Conservation (phyloP, 2,888 invertebrate genomes). For the Drosophila limbata region DNA sequence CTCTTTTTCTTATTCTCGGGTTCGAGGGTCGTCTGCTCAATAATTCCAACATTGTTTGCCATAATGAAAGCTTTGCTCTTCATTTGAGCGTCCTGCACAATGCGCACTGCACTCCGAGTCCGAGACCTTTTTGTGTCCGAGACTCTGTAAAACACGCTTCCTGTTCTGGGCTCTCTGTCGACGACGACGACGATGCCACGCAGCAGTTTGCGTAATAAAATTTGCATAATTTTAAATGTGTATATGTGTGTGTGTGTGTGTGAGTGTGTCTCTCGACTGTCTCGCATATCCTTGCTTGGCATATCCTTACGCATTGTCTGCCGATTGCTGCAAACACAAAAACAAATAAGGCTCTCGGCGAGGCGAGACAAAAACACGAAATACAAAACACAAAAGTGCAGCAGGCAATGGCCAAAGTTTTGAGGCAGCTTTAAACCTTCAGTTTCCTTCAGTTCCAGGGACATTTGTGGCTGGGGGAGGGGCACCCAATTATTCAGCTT, state of each 20-base stretch:
- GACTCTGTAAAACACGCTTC: constrained; percentile 72
- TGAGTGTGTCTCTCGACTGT: constrained; percentile 56
- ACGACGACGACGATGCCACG: constrained; percentile 56
- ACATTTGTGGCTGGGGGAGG: not conserved
- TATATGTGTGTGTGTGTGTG: constrained; percentile 34
- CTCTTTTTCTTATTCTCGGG: constrained; percentile 22
- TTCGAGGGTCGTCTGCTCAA: constrained; percentile 71
- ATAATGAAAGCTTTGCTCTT: constrained; percentile 84
- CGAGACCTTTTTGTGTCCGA: constrained; percentile 63
- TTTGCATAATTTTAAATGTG: constrained; percentile 85
- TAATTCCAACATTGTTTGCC: constrained; percentile 84
- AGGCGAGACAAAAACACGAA: constrained; percentile 19
- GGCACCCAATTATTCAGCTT: constrained; percentile 1
- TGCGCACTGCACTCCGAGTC: constrained; percentile 35
- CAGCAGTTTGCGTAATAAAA: constrained; percentile 85
- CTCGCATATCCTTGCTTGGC: constrained; percentile 77
- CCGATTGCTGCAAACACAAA: constrained; percentile 71
- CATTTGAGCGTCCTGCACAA: constrained; percentile 74
- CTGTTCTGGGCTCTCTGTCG: constrained; percentile 40
- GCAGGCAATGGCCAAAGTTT: constrained; percentile 35
- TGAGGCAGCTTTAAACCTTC: constrained; percentile 38
- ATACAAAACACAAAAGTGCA: constrained; percentile 41
- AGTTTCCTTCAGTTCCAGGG: not conserved
- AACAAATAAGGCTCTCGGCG: constrained; percentile 67
- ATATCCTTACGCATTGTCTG: constrained; percentile 80